phyloP scores from a whole-genome alignment of 2,888 invertebrate species.

The Diplazon laetatorius region DNA sequence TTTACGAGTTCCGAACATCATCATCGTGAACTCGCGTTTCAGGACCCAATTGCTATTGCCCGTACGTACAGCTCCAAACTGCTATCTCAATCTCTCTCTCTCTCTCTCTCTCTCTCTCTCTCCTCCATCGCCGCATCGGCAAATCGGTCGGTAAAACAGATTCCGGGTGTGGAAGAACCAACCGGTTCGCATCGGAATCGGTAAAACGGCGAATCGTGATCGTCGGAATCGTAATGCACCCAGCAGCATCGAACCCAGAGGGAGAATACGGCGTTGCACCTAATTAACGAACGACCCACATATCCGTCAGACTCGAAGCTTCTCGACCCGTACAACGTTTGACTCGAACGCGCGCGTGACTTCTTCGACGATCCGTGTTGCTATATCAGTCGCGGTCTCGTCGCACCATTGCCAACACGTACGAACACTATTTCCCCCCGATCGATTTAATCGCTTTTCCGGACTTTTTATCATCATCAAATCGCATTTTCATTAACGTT shows the following conservation, averaged over 20 bases:
- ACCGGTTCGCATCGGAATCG: constrained; percentile 37
- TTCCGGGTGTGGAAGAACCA: constrained; percentile 7
- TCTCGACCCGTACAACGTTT: constrained; percentile 16
- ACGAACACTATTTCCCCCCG: constrained; percentile 17
- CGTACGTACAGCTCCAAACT: too few species aligned
- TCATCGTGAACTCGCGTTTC: constrained; percentile 2
- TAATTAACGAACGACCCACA: constrained; percentile 66
- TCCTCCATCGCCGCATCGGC: constrained; percentile 20
- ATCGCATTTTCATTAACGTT: too few species aligned
- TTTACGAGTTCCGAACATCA: constrained; percentile 49
- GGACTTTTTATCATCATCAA: neutral
- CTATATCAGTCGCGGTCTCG: constrained; percentile 13
- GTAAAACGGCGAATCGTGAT: constrained; percentile 42
- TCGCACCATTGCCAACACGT: constrained; percentile 3
- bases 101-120: too few species aligned
- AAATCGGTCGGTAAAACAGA: constrained; percentile 12
- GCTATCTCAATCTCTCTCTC: neutral
- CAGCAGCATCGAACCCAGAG: constrained; percentile 40
- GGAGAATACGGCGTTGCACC: constrained; percentile 57
- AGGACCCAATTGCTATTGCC: constrained; percentile 25
- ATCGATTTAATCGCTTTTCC: neutral
- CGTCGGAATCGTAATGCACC: constrained; percentile 45
- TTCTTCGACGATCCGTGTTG: constrained; percentile 46
- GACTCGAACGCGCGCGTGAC: constrained; percentile 35
- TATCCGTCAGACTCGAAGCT: constrained; percentile 46